Evolutionary conservation across 2,888 invertebrate species (phyloP).

Genomic region (Trachelus tabidus): DNA sequence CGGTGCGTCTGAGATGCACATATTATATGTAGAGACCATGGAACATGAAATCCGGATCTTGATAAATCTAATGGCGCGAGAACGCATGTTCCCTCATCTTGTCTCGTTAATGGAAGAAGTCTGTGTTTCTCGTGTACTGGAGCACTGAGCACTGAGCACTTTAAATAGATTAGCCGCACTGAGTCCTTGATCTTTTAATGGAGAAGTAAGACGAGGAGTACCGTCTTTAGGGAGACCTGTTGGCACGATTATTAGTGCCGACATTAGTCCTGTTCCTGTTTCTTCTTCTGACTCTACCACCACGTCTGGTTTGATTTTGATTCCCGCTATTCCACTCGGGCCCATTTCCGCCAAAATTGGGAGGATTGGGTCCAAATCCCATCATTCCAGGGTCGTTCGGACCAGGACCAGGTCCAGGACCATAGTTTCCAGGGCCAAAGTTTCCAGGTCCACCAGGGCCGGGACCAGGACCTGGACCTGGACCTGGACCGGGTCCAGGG

Average conservation of each 20-base stretch:
- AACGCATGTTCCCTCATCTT: not conserved
- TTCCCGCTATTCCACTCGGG: slow-evolving; percentile 50
- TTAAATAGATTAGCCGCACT: not conserved
- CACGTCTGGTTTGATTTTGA: slow-evolving; percentile 41
- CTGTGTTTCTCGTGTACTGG: not conserved
- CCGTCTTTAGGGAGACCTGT: slow-evolving; percentile 36
- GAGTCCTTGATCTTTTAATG: not conserved
- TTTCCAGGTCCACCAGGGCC: not conserved
- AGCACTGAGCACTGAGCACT: not conserved
- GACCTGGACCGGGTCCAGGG: slow-evolving; percentile 24
- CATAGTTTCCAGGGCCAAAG: not conserved
- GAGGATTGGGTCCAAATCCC: slow-evolving; percentile 38
- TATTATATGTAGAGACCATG: not conserved
- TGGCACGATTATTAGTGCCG: slow-evolving; percentile 44
- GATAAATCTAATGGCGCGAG: not conserved
- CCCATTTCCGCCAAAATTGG: slow-evolving; percentile 45
- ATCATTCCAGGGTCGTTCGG: slow-evolving; percentile 40
- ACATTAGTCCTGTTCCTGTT: slow-evolving; percentile 54
- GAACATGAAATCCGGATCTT: not conserved
- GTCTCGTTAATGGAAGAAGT: not conserved
- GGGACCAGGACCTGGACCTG: slow-evolving; percentile 17
- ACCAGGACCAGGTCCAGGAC: slow-evolving; percentile 20
- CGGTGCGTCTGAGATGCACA: not conserved
- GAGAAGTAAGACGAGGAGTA: not conserved
- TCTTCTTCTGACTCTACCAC: slow-evolving; percentile 48